Evolutionary conservation across 1,140 invertebrate species (phyloP).

Genomic region (Zaprionus gabonicus): DNA sequence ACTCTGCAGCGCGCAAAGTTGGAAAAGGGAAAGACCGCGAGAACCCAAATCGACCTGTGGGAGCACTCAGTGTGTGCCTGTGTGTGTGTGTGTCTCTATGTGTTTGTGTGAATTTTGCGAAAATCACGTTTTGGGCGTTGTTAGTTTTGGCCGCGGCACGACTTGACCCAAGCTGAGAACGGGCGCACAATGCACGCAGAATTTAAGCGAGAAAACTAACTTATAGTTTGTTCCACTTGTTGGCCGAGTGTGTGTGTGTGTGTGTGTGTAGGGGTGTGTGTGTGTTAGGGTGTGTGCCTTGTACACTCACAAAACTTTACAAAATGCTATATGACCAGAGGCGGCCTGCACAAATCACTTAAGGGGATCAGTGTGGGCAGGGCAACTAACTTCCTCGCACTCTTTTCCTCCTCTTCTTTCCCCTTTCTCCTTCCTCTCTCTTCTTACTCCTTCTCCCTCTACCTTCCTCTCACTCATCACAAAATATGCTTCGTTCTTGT

Average conservation of each 20-base stretch:
- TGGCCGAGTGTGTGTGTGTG: constrained; percentile 21
- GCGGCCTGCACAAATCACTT: constrained; percentile 7
- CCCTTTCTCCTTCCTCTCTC: too few species aligned
- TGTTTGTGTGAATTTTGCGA: constrained; percentile 49
- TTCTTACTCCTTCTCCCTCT: neutral
- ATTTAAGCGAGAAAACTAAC: constrained; percentile 45
- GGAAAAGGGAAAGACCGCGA: constrained; percentile 10
- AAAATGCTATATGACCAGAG: constrained; percentile 13
- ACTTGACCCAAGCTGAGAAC: constrained; percentile 33
- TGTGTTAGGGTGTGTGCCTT: constrained; percentile 9
- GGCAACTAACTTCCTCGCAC: neutral
- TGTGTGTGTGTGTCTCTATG: constrained; percentile 2
- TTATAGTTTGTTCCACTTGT: constrained; percentile 52
- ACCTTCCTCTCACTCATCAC: neutral
- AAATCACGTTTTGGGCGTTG: constrained; percentile 57
- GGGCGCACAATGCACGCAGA: constrained; percentile 28
- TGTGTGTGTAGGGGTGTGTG: constrained; percentile 18
- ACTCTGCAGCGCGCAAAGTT: too few species aligned
- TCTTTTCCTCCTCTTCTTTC: neutral
- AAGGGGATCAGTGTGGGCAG: neutral
- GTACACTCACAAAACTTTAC: constrained; percentile 32
- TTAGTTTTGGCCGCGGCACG: constrained; percentile 48
- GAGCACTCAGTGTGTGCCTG: neutral
- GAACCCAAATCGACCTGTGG: constrained; percentile 42
- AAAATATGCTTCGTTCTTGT: neutral